These are phyloP conservation scores for Therioaphis trifolii DNA, from an alignment of 2,888 invertebrate species.

Conservation along the genomic window DNA sequence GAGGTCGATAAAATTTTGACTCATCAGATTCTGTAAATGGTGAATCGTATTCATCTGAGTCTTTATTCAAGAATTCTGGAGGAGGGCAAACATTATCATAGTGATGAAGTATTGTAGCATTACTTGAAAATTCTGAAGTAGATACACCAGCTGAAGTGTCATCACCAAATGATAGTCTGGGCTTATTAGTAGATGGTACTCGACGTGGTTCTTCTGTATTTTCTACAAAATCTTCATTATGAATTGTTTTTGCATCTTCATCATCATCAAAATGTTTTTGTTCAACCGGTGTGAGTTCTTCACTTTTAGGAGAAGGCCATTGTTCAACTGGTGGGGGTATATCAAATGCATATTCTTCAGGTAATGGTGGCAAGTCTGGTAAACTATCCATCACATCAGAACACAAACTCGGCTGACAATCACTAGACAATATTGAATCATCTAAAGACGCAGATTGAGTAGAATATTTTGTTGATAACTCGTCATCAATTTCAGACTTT, in stretches of 20 bases:
- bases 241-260: conserved; percentile 57
- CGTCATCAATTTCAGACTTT: conserved; percentile 84
- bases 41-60: conserved; percentile 67
- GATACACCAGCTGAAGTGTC: conserved; percentile 88
- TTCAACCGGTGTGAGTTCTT: conserved; percentile 67
- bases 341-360: conserved; percentile 62
- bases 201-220: conserved; percentile 78
- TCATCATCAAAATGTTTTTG: conserved; percentile 44
- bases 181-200: conserved; percentile 69
- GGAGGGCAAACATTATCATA: conserved; percentile 65
- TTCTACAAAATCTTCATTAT: conserved; percentile 67
- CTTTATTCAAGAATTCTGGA: conserved; percentile 63
- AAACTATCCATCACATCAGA: conserved; percentile 75
- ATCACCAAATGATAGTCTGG: conserved; percentile 79
- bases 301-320: conserved; percentile 82
- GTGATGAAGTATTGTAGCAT: conserved; percentile 80
- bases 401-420: conserved; percentile 86
- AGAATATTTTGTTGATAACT: conserved; percentile 81
- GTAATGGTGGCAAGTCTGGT: conserved; percentile 69
- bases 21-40: conserved; percentile 67
- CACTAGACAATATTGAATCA: conserved; percentile 84
- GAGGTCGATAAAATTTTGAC: conserved; percentile 65
- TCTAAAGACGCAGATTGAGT: conserved; percentile 86
- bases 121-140: conserved; percentile 89
- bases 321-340: conserved; percentile 63